Evolutionary conservation across 2,797 vertebrate species (phyloP).

Genomic region (Iguana delicatissima): DNA sequence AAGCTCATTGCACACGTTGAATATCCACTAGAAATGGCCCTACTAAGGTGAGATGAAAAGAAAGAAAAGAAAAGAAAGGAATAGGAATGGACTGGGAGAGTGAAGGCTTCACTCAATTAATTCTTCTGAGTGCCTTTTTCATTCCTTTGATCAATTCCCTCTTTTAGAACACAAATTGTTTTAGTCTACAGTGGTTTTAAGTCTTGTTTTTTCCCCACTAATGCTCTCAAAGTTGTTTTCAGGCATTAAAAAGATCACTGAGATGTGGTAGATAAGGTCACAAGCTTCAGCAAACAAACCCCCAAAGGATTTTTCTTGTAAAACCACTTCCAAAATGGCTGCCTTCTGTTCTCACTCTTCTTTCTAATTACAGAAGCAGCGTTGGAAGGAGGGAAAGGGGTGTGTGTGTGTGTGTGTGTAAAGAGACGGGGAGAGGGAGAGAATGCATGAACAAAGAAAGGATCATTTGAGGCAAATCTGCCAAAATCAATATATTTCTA

Average conservation of each 20-base stretch:
- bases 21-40: background rate
- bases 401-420: background rate
- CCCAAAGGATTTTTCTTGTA: conserved; percentile 43
- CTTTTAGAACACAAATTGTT: conserved; percentile 38
- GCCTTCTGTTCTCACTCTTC: background rate
- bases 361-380: conserved; percentile 37
- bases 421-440: rapidly evolving
- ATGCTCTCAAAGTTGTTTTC: conserved; percentile 39
- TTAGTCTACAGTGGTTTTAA: conserved; percentile 38
- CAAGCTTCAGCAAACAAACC: conserved; percentile 36
- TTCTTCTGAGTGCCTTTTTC: conserved; percentile 7
- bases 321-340: conserved; percentile 50
- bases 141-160: conserved; percentile 1
- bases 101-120: conserved; percentile 39
- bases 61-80: background rate
- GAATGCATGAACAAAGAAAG: conserved; percentile 14
- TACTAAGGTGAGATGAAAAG: background rate
- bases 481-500: conserved; percentile 53
- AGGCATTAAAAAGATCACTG: conserved; percentile 48
- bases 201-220: conserved; percentile 47
- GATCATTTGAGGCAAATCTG: conserved; percentile 47
- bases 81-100: too few relatives aligned
- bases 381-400: rapidly evolving
- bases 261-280: conserved; percentile 59
- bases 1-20: background rate